A percentile compares a stretch with the other conserved stretches of the same genome.
Evolutionary conservation across 2,113 vertebrate genomes (phyloP).

Genomic region (Dromiciops gliroides): DNA sequence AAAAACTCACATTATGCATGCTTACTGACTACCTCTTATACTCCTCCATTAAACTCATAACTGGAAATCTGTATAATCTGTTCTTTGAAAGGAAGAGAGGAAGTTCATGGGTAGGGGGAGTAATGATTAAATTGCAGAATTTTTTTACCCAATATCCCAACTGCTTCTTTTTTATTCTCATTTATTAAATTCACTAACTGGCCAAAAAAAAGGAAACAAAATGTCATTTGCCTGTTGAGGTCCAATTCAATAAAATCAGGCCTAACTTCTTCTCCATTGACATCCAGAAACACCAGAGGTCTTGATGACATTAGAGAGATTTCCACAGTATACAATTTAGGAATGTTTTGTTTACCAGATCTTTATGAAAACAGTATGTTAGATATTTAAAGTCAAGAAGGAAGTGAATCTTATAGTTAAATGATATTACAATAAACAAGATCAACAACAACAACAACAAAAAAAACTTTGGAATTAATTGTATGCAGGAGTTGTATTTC

Average conservation of each 20-base stretch:
- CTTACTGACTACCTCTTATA: neutral
- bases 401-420: slow-evolving; percentile 12
- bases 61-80: neutral
- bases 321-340: neutral
- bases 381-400: slow-evolving; percentile 39
- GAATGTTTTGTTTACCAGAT: slow-evolving; percentile 37
- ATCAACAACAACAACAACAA: neutral
- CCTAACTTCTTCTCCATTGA: neutral
- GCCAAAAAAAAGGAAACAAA: neutral
- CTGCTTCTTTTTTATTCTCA: neutral
- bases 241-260: neutral
- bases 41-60: neutral
- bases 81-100: neutral
- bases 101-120: neutral
- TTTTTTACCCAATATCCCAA: neutral
- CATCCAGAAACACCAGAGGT: neutral
- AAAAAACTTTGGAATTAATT: slow-evolving; percentile 41
- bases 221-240: neutral
- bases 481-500: slow-evolving; percentile 38
- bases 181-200: neutral
- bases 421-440: slow-evolving; percentile 21
- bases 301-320: neutral
- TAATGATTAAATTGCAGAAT: neutral
- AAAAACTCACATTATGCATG: neutral
- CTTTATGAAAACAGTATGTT: slow-evolving; percentile 58